Evolutionary conservation across 2,797 vertebrate species (phyloP), one percentile per base, ranked within the genome.

Genomic region (Antennarius maculatus): DNA sequence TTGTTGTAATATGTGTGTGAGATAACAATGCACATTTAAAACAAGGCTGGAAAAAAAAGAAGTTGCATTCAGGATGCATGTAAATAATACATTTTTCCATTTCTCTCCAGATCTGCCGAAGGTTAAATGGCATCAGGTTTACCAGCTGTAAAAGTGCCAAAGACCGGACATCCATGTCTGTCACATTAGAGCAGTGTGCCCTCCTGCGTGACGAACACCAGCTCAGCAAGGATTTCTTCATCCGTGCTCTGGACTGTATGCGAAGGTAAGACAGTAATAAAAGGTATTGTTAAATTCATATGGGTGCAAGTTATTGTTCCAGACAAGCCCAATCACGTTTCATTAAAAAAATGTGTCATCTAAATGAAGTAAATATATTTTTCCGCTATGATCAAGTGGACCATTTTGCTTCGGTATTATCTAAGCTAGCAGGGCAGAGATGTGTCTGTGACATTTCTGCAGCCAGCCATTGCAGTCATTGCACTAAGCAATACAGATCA

Each of bases 121-220:
- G 96, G 75, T 92, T 99, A 81, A 98, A 98, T 9, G 98, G 98
- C 28, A 95, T 98, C 80, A 96, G 98, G 70, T 97, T 99, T 88
- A 99, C 98, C 86, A 98, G 97, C 83, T 99, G 98, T 92, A 99
- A 99, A 95, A 99, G 98, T 94, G 98, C 98, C 95, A 99, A 99
- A 94, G 98, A 99, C 93, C 93, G 98, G 86, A 99, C 98, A 0
- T 97, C 98, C 14, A 99, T 99, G 98, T 98, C 98, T 0, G 97
- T 99, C 85, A 99, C 98, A 0, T 90, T 99, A 71, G 98, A 99
- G 83, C 98, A 99, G 87, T 99, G 98, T 86, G 94, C 95, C 39
- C 94, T 99, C 79, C 84, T 99, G 75, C 92, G 97, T 66, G 97
- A 99, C 0, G 96, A 98, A 79, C 97, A 99, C 81, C 96, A 97